Evolutionary conservation across 2,888 invertebrate genomes (phyloP).

Genomic region (Xestia xanthographa): DNA sequence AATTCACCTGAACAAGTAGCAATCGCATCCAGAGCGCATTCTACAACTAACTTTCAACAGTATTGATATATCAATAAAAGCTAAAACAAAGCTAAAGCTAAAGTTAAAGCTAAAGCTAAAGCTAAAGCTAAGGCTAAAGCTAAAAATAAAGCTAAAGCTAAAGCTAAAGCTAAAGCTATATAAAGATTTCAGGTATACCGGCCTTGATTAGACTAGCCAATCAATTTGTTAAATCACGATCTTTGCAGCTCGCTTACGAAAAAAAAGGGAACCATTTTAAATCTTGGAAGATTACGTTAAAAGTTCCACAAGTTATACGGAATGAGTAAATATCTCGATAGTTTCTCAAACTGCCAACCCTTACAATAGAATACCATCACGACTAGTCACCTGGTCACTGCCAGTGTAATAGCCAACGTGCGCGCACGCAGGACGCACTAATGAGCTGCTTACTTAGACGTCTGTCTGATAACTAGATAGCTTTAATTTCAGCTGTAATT

Average conservation of each 20-base stretch:
- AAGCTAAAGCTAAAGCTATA: too few relatives aligned
- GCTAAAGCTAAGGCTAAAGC: too few relatives aligned
- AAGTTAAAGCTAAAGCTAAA: too few relatives aligned
- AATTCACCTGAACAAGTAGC: neutral
- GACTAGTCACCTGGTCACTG: conserved; percentile 63
- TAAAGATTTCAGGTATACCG: neutral
- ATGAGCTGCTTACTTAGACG: conserved; percentile 64
- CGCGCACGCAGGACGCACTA: conserved; percentile 65
- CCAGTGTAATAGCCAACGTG: conserved; percentile 63
- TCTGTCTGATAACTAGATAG: conserved; percentile 61
- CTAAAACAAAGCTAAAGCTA: too few relatives aligned
- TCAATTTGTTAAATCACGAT: neutral
- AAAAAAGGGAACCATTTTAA: too few relatives aligned
- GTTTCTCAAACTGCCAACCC: conserved; percentile 51
- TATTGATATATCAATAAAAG: too few relatives aligned
- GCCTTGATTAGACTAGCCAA: neutral
- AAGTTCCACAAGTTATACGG: too few relatives aligned
- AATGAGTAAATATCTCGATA: neutral
- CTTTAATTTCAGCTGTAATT: conserved; percentile 61
- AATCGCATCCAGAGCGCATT: neutral
- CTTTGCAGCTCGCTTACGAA: neutral
- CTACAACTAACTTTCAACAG: neutral
- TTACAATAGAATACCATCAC: conserved; percentile 62
- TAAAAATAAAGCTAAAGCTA: too few relatives aligned
- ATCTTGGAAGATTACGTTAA: neutral